Conservation (phyloP, 1,140 invertebrate species). For the Drosophila mojavensis region DNA sequence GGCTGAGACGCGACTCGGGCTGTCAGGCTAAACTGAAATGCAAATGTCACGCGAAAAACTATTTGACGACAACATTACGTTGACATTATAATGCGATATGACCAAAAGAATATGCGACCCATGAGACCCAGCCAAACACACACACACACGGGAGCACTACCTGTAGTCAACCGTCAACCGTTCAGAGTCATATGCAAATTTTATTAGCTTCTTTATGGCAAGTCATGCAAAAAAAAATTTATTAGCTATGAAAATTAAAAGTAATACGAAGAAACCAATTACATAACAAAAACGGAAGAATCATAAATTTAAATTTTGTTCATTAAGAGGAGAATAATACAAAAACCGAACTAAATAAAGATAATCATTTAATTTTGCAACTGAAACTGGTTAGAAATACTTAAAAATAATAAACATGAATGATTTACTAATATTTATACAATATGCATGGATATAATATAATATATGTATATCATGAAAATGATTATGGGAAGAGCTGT, state of each 20-base stretch:
- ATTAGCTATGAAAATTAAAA: slow-evolving; percentile 72
- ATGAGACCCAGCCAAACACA: slow-evolving; percentile 17
- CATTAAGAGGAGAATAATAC: slow-evolving; percentile 1
- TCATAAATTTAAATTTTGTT: slow-evolving; percentile 44
- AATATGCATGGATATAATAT: too few species aligned
- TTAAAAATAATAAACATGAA: too few species aligned
- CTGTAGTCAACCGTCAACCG: slow-evolving; percentile 9
- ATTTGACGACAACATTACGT: slow-evolving; percentile 80
- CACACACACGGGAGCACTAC: slow-evolving; percentile 1
- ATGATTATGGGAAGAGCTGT: too few species aligned
- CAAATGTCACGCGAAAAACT: slow-evolving; percentile 82
- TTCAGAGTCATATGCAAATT: slow-evolving; percentile 75
- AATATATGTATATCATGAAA: too few species aligned
- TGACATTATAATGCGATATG: slow-evolving; percentile 74
- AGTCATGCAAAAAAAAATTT: slow-evolving; percentile 72
- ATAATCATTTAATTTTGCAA: not conserved
- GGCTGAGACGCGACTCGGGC: slow-evolving; percentile 10
- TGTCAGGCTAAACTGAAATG: slow-evolving; percentile 65
- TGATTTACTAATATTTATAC: too few species aligned
- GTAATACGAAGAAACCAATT: slow-evolving; percentile 45
- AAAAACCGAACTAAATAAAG: not conserved
- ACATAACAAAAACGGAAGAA: slow-evolving; percentile 43
- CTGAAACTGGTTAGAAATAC: too few species aligned
- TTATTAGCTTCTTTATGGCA: slow-evolving; percentile 47
- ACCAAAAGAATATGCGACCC: slow-evolving; percentile 19